A percentile compares a stretch with the other conserved stretches of the same genome.
These are phyloP conservation scores for Zelostemma sp. DNA, from an alignment of 1,140 invertebrate genomes.

Conservation along the genomic window DNA sequence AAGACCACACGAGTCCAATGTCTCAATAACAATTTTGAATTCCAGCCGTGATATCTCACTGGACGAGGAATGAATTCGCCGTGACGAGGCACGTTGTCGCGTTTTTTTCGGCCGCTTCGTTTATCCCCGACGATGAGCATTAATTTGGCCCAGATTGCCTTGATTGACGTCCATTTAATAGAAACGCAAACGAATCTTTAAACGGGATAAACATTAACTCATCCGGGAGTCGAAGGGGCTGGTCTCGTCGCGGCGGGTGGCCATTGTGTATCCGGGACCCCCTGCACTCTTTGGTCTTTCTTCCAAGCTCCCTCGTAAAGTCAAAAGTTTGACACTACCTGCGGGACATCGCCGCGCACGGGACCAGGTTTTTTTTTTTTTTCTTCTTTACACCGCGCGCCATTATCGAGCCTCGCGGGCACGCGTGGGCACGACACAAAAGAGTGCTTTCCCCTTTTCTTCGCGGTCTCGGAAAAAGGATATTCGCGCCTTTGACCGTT, in stretches of 20 bases:
- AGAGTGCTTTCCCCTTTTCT: not conserved
- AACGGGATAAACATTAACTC: slow-evolving; percentile 64
- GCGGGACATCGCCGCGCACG: slow-evolving; percentile 59
- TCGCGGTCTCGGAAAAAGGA: no score
- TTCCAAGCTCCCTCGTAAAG: slow-evolving; percentile 64
- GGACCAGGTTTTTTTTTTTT: no score
- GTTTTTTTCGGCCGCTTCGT: slow-evolving; percentile 2
- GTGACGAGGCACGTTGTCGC: slow-evolving; percentile 14
- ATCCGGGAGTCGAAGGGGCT: slow-evolving; percentile 63
- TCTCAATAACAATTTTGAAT: not conserved
- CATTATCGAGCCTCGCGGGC: not conserved
- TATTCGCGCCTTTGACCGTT: no score
- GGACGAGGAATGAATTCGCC: slow-evolving; percentile 21
- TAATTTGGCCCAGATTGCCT: slow-evolving; percentile 48
- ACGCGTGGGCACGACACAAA: no score
- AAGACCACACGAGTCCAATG: not conserved
- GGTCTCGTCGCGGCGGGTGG: slow-evolving; percentile 62
- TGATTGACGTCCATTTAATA: slow-evolving; percentile 69
- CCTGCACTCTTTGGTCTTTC: slow-evolving; percentile 52
- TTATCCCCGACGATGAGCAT: slow-evolving; percentile 36
- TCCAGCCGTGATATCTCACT: not conserved
- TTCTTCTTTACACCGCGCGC: slow-evolving; percentile 10
- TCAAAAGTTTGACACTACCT: slow-evolving; percentile 67
- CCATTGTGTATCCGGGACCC: slow-evolving; percentile 59
- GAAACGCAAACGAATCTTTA: slow-evolving; percentile 58